Evolutionary conservation across 1,140 invertebrate species (phyloP).

Genomic region (Trichonephila clavipes): DNA sequence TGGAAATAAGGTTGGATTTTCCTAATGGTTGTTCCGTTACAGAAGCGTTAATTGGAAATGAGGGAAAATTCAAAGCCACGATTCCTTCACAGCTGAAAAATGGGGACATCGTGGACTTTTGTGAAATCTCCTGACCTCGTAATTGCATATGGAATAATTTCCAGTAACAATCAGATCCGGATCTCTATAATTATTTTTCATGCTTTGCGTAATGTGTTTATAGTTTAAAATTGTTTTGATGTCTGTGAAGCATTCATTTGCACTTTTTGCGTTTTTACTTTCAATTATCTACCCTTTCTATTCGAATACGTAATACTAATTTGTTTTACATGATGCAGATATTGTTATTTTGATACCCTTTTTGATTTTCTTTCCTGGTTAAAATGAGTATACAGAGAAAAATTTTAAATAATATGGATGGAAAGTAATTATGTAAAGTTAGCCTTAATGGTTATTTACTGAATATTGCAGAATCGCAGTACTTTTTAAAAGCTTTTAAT

Average conservation of each 20-base stretch:
- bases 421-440: too few relatives aligned
- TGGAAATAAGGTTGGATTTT: constrained; percentile 38
- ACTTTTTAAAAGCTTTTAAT: too few relatives aligned
- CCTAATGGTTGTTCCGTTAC: constrained; percentile 56
- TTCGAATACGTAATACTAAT: not conserved
- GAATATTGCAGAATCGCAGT: too few relatives aligned
- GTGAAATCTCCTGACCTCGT: not conserved
- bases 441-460: too few relatives aligned
- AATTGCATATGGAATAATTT: constrained; percentile 5
- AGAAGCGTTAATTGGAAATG: constrained; percentile 48
- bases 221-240: not conserved
- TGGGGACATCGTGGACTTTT: constrained; percentile 26
- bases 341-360: too few relatives aligned
- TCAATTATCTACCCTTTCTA: not conserved
- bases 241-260: not conserved
- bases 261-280: not conserved
- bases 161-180: not conserved
- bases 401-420: too few relatives aligned
- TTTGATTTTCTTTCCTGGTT: too few relatives aligned
- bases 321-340: too few relatives aligned
- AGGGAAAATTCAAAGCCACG: not conserved
- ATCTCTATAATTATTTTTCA: not conserved
- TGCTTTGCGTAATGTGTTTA: not conserved
- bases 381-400: too few relatives aligned
- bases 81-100: not conserved